A percentile compares a stretch with the other conserved stretches of the same genome.
phyloP scores from a whole-genome alignment of 2,113 vertebrate species.

The Balaeniceps rex region DNA sequence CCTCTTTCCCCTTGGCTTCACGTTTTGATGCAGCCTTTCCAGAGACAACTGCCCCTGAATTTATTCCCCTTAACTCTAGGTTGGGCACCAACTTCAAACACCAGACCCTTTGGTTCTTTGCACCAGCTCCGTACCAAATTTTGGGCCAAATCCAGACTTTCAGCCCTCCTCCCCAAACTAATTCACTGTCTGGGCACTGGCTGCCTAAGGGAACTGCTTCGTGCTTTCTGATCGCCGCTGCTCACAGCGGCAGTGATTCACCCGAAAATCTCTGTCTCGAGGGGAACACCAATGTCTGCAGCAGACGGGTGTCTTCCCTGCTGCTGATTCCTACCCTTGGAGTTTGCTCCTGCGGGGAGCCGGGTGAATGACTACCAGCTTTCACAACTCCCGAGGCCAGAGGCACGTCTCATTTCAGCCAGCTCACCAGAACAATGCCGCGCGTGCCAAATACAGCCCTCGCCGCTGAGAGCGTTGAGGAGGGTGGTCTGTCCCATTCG shows the following conservation, averaged over 20 bases:
- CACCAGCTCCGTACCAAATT: background rate
- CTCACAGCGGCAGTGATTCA: background rate
- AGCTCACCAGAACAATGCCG: background rate
- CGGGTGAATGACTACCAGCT: background rate
- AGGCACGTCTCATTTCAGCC: background rate
- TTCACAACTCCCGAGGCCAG: background rate
- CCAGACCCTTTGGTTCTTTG: background rate
- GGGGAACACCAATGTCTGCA: background rate
- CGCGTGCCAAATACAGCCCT: rapidly evolving
- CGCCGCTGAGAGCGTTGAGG: rapidly evolving
- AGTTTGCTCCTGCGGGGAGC: background rate
- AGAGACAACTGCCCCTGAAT: rapidly evolving
- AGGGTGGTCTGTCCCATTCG: background rate
- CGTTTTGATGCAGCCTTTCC: background rate
- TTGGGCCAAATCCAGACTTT: background rate
- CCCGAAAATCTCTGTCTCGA: background rate
- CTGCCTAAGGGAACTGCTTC: background rate
- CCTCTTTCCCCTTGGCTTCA: background rate
- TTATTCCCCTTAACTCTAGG: background rate
- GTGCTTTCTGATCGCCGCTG: background rate
- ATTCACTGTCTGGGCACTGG: background rate
- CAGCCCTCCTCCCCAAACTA: background rate
- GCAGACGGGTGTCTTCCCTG: background rate
- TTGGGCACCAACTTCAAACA: background rate
- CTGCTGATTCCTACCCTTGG: background rate